Conservation (phyloP, 2,888 invertebrate species). For the Molanna angustata region DNA sequence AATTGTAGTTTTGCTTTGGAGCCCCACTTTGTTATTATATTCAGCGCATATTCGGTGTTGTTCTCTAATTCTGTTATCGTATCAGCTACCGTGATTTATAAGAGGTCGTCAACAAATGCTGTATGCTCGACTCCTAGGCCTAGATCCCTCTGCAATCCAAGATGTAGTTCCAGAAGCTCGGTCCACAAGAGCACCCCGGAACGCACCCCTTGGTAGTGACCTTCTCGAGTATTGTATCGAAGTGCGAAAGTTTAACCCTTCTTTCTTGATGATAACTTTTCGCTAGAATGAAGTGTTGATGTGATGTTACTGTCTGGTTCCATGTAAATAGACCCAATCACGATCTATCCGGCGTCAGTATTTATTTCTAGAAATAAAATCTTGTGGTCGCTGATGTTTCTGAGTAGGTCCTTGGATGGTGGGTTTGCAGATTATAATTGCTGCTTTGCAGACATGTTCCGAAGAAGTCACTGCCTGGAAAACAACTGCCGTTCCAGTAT, state of each 20-base stretch:
- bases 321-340: conserved; percentile 2
- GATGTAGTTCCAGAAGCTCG: not conserved
- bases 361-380: not conserved
- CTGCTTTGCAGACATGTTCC: not conserved
- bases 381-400: not conserved
- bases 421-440: not conserved
- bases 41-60: too few relatives aligned
- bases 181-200: conserved; percentile 4
- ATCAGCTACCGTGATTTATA: not conserved
- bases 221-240: conserved; percentile 3
- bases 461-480: not conserved
- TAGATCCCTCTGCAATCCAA: not conserved
- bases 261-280: conserved; percentile 1
- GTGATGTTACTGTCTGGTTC: conserved; percentile 4
- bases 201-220: conserved; percentile 6
- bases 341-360: not conserved
- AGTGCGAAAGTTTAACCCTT: not conserved
- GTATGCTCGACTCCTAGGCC: not conserved
- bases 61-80: not conserved
- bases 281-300: not conserved
- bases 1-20: too few relatives aligned
- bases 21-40: too few relatives aligned
- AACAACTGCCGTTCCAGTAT: not conserved
- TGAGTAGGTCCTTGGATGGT: not conserved
- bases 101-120: conserved; percentile 7